Percentiles rank a stretch among this genome's conserved stretches.
Conservation (phyloP, 2,113 vertebrate species). For the Psephotus haematonotus region DNA sequence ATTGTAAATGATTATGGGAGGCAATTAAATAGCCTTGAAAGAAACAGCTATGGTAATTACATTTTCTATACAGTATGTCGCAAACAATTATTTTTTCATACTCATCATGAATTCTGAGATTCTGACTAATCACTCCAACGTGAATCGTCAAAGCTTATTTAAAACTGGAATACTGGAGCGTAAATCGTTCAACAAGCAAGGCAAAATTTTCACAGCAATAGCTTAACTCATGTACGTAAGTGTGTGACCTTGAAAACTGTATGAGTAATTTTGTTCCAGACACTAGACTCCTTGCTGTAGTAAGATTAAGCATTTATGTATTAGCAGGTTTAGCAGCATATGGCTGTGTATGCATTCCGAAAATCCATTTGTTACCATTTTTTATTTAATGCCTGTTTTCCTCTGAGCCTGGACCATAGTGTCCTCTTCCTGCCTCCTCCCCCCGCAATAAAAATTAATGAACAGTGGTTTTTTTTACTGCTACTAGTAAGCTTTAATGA, state of each 20-base stretch:
- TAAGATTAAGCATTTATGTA: background rate
- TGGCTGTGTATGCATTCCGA: background rate
- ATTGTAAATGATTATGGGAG: background rate
- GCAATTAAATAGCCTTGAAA: slow-evolving; percentile 3
- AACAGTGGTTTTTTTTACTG: background rate
- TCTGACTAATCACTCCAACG: background rate
- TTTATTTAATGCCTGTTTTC: background rate
- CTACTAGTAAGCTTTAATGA: background rate
- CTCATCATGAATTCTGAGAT: background rate
- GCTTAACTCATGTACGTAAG: background rate
- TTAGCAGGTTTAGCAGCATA: background rate
- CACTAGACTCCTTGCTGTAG: background rate
- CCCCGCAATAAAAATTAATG: background rate
- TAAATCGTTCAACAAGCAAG: background rate
- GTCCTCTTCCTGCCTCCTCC: background rate
- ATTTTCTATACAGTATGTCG: background rate
- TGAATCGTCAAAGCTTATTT: background rate
- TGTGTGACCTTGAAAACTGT: background rate
- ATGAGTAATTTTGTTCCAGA: background rate
- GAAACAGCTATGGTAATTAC: background rate
- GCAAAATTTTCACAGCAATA: background rate
- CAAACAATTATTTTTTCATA: background rate
- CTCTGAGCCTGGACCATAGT: background rate
- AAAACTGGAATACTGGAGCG: background rate
- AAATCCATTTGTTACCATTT: background rate